Conservation (phyloP, 2,113 vertebrate species). For the Elgaria multicarinata region DNA sequence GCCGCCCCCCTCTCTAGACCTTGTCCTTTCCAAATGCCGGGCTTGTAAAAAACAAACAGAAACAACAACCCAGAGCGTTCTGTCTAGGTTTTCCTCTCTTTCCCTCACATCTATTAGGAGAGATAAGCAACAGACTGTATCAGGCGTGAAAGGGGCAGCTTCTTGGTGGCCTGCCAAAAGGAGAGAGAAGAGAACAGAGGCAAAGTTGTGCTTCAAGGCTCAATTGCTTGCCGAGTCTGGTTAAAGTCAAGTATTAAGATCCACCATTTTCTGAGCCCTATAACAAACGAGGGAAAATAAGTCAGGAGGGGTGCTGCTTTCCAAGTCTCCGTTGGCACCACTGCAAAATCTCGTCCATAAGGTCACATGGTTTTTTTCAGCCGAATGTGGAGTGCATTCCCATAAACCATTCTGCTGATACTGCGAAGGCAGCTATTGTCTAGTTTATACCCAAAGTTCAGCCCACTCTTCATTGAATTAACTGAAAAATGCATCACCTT, state of each 20-base stretch:
- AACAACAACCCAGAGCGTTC: slow-evolving; percentile 65
- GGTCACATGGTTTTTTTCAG: slow-evolving; percentile 88
- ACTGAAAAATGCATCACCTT: slow-evolving; percentile 92
- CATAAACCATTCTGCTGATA: slow-evolving; percentile 93
- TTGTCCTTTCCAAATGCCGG: slow-evolving; percentile 66
- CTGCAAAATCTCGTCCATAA: slow-evolving; percentile 88
- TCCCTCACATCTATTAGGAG: slow-evolving; percentile 72
- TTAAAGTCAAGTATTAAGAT: slow-evolving; percentile 85
- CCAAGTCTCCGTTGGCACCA: slow-evolving; percentile 85
- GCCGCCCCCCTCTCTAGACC: not conserved
- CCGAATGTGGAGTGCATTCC: slow-evolving; percentile 90
- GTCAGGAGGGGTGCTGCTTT: slow-evolving; percentile 81
- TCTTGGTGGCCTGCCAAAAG: slow-evolving; percentile 85
- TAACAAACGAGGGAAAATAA: slow-evolving; percentile 79
- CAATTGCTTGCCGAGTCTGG: slow-evolving; percentile 83
- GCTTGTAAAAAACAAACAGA: slow-evolving; percentile 56
- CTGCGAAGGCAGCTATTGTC: slow-evolving; percentile 97
- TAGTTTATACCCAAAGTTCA: slow-evolving; percentile 91
- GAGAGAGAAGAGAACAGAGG: slow-evolving; percentile 77
- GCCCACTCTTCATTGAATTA: slow-evolving; percentile 88
- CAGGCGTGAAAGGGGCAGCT: slow-evolving; percentile 84
- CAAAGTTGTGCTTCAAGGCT: slow-evolving; percentile 84
- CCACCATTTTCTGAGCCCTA: slow-evolving; percentile 93
- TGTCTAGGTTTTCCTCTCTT: slow-evolving; percentile 71
- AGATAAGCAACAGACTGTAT: slow-evolving; percentile 83